Percentiles rank a stretch among this genome's conserved stretches.
These are phyloP conservation scores for Thymelicus sylvestris DNA, from an alignment of 2,888 invertebrate genomes.

Conservation along the genomic window DNA sequence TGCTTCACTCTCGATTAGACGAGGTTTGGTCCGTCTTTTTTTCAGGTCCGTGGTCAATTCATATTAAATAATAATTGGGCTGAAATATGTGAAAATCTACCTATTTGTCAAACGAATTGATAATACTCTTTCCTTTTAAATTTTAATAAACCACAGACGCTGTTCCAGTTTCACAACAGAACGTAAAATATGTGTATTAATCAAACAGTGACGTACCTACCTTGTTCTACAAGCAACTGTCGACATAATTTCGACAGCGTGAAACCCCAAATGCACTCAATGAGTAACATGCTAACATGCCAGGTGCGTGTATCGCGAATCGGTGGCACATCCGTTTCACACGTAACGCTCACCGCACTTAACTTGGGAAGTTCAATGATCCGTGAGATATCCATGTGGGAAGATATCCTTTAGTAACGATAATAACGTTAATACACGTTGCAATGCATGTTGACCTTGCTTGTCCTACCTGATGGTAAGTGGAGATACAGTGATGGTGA, in stretches of 20 bases:
- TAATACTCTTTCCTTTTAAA: background rate
- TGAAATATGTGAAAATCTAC: too few species aligned
- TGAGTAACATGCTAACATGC: conserved; percentile 11
- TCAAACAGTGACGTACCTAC: background rate
- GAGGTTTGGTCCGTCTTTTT: too few species aligned
- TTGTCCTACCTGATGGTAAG: too few species aligned
- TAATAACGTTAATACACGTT: background rate
- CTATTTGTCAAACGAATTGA: too few species aligned
- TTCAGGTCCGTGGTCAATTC: too few species aligned
- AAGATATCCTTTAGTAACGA: background rate
- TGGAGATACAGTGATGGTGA: too few species aligned
- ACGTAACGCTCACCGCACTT: conserved; percentile 3
- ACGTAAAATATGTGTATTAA: conserved; percentile 5
- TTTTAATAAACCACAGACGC: background rate
- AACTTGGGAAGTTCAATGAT: conserved; percentile 3
- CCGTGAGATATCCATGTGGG: background rate
- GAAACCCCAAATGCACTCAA: conserved; percentile 28
- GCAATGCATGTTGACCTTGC: too few species aligned
- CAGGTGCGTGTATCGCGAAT: conserved; percentile 41
- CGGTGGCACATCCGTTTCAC: conserved; percentile 38
- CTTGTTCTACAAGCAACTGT: conserved; percentile 8
- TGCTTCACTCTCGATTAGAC: too few species aligned
- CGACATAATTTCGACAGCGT: conserved; percentile 25
- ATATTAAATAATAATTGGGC: too few species aligned
- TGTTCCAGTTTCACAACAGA: background rate